Evolutionary conservation across 1,140 invertebrate species (phyloP), one percentile per base, ranked within the genome.

Genomic region (Nephotettix cincticeps): DNA sequence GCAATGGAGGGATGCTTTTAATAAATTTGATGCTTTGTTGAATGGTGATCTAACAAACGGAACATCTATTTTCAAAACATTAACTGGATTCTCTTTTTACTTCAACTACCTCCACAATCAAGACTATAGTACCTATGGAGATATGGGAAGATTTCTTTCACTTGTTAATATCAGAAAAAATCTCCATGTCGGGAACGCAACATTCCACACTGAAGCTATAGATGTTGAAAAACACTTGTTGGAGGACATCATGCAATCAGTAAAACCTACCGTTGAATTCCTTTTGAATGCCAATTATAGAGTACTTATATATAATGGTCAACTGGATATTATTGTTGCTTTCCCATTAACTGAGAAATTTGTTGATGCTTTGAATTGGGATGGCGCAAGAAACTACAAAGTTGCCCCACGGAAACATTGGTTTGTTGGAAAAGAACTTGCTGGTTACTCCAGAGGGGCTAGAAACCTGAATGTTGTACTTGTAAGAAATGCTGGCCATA

Each of bases 281-380:
- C 79, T 97, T 0, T 70, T 86, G 84, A 74, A 87, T 77, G 45
- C 86, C 68, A 72, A 75, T 56, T 93, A 93, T 75, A 86, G 86
- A 78, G 87, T 91, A 6, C 82, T 92, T 9, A 83, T 91, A 51
- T 95, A 94, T 78, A 94, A 88, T 78, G 93, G 93, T 0, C 92
- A 95, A 76, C 76, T 95, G 32, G 93, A 96, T 77, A 90, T 96
- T n/a, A 93, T 94, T 76, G 89, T 93, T 0, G 89, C 92, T 0
- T 93, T 93, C 79, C 89, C 91, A 0, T 77, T 91, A 40, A 94
- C 92, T 0, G 85, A 90, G 54, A 90, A 89, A 73, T 94, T 85
- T 84, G 69, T 73, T 84, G 6, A 80, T 25, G 80, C 77, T 1
- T 78, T 95, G 0, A 83, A 90, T 45, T 95, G 93, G 84, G 80